Base-by-base conservation (phyloP, 2,888 invertebrate genomes). In the Aplocera efformata region DNA sequence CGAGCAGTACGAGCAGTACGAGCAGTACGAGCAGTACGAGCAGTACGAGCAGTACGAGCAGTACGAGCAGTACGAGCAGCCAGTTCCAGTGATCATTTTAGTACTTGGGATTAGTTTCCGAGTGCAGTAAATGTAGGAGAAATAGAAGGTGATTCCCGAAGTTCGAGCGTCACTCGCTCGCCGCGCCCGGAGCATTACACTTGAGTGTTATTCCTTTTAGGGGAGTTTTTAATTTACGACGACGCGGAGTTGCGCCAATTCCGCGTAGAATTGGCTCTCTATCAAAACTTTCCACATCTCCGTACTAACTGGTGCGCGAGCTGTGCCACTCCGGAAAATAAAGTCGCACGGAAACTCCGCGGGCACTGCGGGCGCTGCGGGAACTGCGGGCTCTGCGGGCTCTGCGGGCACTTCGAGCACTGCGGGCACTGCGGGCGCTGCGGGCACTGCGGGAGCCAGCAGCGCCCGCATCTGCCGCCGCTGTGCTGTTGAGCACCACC, bases 211-310 rank as follows among this genome's bases (percentile, higher is more conserved):
- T 48, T 53, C 45, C 38, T 48, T 50, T 43, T 48, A 26, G 42
- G 48, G 45, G 37, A 28, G 27, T 44, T 56, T 53, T 41, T 47
- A 47, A 48, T 57, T 40, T 49, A 53, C 31, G 53, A 45, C 42
- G 21, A 43, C 32, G 30, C 44, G 26, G 40, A 40, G 49, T 34
- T 38, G 33, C 31, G 39, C 37, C 52, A 34, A 21, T 33, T 39
- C 32, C 21, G 24, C 32, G 25, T 25, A 6, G 26, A 9, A 27
- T 43, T 50, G 50, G 49, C 49, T 33, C 40, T 49, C 40, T 34
- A 44, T 55, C 49, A 50, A 48, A 49, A 56, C 33, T 54, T 49
- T 9, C 36, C 42, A 33, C 42, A 41, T 51, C 42, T 26, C 23
- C 10, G 23, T 25, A 33, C 20, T 40, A 10, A 40, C 33, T 33